A percentile compares a stretch with the other conserved stretches of the same genome.
phyloP scores from a whole-genome alignment of 2,888 invertebrate species.

The Epistrophe grossulariae region DNA sequence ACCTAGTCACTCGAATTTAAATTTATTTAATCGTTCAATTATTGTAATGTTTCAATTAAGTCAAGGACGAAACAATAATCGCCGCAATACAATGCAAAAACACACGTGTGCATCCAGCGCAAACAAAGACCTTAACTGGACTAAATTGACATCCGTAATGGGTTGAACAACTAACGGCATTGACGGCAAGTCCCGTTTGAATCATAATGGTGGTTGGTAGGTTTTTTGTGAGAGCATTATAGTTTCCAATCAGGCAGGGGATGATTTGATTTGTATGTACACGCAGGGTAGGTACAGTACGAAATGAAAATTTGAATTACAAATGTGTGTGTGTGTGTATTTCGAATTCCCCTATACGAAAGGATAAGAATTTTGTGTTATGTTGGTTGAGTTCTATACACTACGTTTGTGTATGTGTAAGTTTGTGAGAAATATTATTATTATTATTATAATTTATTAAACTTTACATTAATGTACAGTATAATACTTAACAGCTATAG shows the following conservation, averaged over 20 bases:
- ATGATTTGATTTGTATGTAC: constrained; percentile 41
- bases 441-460: no score
- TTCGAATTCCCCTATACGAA: constrained; percentile 24
- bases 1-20: constrained; percentile 38
- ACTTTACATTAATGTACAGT: no score
- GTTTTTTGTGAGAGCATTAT: constrained; percentile 21
- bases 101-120: constrained; percentile 56
- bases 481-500: no score
- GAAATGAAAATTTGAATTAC: constrained; percentile 39
- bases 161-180: constrained; percentile 67
- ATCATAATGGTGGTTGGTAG: constrained; percentile 67
- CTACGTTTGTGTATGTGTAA: background rate
- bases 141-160: constrained; percentile 61
- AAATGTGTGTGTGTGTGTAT: constrained; percentile 1
- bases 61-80: constrained; percentile 56
- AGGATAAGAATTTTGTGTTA: constrained; percentile 24
- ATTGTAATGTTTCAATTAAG: constrained; percentile 33
- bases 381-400: background rate
- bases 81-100: constrained; percentile 46
- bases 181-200: constrained; percentile 38
- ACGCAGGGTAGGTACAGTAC: constrained; percentile 52
- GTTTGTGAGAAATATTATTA: constrained; percentile 14
- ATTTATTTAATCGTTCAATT: constrained; percentile 24
- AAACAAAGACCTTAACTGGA: constrained; percentile 70
- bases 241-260: constrained; percentile 71